Percentiles rank a stretch among this genome's conserved stretches.
Conservation (phyloP, 1,140 invertebrate genomes). For the Brachionus asplanchnoidis region DNA sequence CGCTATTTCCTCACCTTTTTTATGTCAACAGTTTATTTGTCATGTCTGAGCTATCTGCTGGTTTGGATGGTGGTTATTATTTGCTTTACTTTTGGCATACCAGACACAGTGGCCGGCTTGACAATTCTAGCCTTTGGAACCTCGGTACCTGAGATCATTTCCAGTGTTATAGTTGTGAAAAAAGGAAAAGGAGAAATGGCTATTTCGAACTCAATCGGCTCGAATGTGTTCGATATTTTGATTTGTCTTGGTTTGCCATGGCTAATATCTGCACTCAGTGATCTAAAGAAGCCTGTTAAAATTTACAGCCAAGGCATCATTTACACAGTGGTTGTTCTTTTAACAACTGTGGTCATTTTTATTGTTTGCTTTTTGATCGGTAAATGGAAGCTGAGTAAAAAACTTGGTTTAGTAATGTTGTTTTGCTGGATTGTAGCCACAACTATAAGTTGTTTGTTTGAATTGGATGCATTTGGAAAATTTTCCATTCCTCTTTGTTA, state of each 20-base stretch:
- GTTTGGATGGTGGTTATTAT: conserved; percentile 75
- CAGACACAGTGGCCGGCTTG: conserved; percentile 58
- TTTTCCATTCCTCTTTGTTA: conserved; percentile 48
- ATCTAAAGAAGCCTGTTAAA: not conserved
- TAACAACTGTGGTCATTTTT: conserved; percentile 51
- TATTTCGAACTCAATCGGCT: conserved; percentile 56
- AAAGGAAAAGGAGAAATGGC: conserved; percentile 58
- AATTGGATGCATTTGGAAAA: conserved; percentile 53
- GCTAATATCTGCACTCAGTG: conserved; percentile 43
- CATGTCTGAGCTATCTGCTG: conserved; percentile 74
- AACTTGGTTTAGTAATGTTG: conserved; percentile 48
- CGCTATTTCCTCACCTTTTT: conserved; percentile 76
- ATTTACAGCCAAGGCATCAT: conserved; percentile 47
- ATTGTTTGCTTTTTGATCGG: conserved; percentile 47
- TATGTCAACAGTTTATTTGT: conserved; percentile 84
- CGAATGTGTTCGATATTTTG: conserved; percentile 57
- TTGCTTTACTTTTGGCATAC: conserved; percentile 49
- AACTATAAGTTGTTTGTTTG: conserved; percentile 50
- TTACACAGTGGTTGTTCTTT: conserved; percentile 50
- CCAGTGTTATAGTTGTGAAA: conserved; percentile 59
- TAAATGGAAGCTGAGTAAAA: conserved; percentile 49
- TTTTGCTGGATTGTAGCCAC: conserved; percentile 49
- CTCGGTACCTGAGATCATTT: conserved; percentile 59
- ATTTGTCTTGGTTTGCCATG: conserved; percentile 55
- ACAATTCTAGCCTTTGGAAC: conserved; percentile 60